Evolutionary conservation across 1,140 invertebrate species (phyloP).

Genomic region (Myzus persicae): DNA sequence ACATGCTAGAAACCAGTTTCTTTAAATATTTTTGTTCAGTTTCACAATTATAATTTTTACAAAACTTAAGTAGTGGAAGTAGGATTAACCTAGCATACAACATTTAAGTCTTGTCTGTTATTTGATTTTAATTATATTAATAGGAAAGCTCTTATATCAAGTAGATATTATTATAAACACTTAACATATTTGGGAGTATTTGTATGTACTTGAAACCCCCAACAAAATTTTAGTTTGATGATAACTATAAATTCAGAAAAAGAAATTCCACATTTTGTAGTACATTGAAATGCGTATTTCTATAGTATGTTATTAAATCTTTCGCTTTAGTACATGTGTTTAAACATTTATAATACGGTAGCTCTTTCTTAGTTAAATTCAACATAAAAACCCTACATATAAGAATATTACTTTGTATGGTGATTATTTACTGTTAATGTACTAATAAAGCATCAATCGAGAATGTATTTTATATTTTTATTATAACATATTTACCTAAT

Average conservation of each 20-base stretch:
- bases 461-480: too few species aligned
- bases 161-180: too few species aligned
- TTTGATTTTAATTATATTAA: too few species aligned
- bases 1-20: not conserved
- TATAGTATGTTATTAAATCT: not conserved
- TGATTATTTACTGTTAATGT: not conserved
- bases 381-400: too few species aligned
- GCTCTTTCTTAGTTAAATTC: too few species aligned
- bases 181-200: too few species aligned
- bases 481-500: not conserved
- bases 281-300: not conserved
- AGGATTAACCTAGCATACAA: not conserved
- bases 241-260: not conserved
- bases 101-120: too few species aligned
- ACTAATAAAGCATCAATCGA: too few species aligned
- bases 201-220: too few species aligned
- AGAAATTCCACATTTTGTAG: not conserved
- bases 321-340: not conserved
- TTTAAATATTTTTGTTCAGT: not conserved
- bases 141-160: too few species aligned
- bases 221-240: too few species aligned
- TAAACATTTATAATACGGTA: too few species aligned
- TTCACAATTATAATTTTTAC: not conserved
- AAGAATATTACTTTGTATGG: not conserved
- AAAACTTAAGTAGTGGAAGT: not conserved